These are phyloP conservation scores for Lacanobia wlatinum DNA, from an alignment of 2,888 invertebrate genomes.

Conservation along the genomic window DNA sequence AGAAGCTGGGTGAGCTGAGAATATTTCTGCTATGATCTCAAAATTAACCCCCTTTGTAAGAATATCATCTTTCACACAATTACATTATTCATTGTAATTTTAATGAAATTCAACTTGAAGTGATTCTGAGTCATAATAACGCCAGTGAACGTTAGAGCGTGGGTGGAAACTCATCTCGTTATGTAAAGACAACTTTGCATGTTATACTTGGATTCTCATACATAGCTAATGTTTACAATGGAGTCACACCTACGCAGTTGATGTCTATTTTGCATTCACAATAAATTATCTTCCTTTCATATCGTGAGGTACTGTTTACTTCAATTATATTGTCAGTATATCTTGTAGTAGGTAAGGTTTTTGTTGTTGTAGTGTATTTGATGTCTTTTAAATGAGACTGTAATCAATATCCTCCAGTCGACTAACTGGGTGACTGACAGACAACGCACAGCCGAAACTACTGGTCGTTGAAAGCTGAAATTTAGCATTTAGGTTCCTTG, in stretches of 20 bases:
- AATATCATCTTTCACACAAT: neutral
- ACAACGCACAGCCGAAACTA: too few species aligned
- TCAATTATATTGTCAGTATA: constrained; percentile 1
- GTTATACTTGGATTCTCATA: constrained; percentile 42
- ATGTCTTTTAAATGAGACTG: neutral
- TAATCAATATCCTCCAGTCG: neutral
- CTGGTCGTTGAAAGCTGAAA: too few species aligned
- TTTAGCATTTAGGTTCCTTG: too few species aligned
- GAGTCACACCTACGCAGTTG: constrained; percentile 52
- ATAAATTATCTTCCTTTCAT: constrained; percentile 48
- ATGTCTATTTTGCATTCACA: constrained; percentile 48
- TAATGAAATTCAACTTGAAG: constrained; percentile 29
- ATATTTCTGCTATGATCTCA: too few species aligned
- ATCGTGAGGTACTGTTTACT: constrained; percentile 11
- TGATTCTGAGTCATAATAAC: constrained; percentile 19
- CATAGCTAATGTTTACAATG: constrained; percentile 56
- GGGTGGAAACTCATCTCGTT: constrained; percentile 61
- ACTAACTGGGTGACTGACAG: too few species aligned
- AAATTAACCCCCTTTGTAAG: neutral
- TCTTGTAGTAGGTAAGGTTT: neutral
- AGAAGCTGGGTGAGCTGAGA: too few species aligned
- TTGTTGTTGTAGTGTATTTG: constrained; percentile 14
- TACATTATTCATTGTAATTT: neutral
- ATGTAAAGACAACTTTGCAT: constrained; percentile 58
- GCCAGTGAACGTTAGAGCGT: constrained; percentile 47